Conservation (phyloP, 2,113 vertebrate genomes). For the Anthoscopus minutus region DNA sequence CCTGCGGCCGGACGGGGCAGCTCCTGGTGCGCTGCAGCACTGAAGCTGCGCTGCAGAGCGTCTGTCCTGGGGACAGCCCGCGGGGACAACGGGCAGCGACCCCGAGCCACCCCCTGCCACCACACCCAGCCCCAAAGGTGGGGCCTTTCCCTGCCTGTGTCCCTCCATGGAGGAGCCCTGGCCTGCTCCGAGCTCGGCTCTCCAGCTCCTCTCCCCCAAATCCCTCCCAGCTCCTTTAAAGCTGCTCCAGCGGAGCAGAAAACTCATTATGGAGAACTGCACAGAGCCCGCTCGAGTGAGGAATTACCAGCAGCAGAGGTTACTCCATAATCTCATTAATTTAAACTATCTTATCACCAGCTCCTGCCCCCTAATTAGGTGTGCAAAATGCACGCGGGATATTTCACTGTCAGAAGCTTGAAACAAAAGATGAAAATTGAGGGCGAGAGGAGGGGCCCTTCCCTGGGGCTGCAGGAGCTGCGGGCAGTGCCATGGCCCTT, state of each 20-base stretch:
- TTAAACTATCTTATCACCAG: slow-evolving; percentile 40
- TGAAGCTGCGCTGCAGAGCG: background rate
- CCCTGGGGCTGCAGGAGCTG: background rate
- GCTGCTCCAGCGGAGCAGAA: slow-evolving; percentile 45
- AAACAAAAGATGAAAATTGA: background rate
- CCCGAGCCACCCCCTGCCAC: background rate
- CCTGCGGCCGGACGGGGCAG: no score
- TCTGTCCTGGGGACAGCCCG: background rate
- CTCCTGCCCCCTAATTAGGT: background rate
- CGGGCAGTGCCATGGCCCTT: rapidly evolving
- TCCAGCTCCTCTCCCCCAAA: background rate
- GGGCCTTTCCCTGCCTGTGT: background rate
- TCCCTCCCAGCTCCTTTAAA: slow-evolving; percentile 8
- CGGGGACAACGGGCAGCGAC: background rate
- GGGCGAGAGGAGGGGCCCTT: background rate
- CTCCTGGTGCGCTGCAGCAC: rapidly evolving
- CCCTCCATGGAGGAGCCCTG: background rate
- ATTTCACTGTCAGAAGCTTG: background rate
- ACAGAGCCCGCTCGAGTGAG: background rate
- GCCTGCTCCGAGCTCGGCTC: rapidly evolving
- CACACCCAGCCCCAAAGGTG: rapidly evolving
- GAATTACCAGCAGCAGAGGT: slow-evolving; percentile 43
- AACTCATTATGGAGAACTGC: background rate
- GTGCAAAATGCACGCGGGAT: background rate
- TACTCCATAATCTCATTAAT: slow-evolving; percentile 40